Conservation (phyloP, 1,140 invertebrate genomes). For the Hylaeus anthracinus region DNA sequence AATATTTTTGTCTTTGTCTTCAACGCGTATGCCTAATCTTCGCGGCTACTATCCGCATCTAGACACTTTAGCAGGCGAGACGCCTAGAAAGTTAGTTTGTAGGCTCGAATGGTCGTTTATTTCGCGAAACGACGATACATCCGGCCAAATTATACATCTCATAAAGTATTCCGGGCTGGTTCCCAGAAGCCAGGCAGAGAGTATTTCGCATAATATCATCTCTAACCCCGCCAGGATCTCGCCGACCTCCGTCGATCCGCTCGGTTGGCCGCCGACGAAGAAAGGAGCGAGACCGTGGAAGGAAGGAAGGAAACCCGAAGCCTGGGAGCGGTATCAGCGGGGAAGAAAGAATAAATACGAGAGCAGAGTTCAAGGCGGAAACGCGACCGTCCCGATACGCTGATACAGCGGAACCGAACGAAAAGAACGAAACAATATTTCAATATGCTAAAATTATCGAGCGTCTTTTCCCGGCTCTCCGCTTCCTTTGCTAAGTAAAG, state of each 20-base stretch:
- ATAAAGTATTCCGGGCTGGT: slow-evolving; percentile 60
- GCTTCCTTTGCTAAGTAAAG: slow-evolving; percentile 19
- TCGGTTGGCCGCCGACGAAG: background rate
- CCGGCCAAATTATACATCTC: slow-evolving; percentile 66
- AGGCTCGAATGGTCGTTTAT: slow-evolving; percentile 49
- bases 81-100: slow-evolving; percentile 9
- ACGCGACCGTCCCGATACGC: slow-evolving; percentile 31
- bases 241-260: background rate
- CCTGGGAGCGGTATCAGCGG: background rate
- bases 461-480: background rate
- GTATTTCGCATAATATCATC: slow-evolving; percentile 61
- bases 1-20: too few relatives aligned
- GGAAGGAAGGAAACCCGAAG: background rate
- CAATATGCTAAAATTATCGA: slow-evolving; percentile 53
- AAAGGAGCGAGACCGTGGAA: background rate
- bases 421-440: slow-evolving; percentile 49
- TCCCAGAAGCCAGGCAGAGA: slow-evolving; percentile 42
- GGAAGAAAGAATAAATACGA: slow-evolving; percentile 48
- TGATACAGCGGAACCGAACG: slow-evolving; percentile 18
- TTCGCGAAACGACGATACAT: slow-evolving; percentile 48
- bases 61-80: background rate
- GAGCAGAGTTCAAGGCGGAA: background rate
- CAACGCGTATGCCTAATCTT: too few relatives aligned
- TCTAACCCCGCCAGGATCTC: background rate
- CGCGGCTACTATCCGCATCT: too few relatives aligned